Conservation (phyloP, 2,113 vertebrate species). For the Ceyx margarethae region DNA sequence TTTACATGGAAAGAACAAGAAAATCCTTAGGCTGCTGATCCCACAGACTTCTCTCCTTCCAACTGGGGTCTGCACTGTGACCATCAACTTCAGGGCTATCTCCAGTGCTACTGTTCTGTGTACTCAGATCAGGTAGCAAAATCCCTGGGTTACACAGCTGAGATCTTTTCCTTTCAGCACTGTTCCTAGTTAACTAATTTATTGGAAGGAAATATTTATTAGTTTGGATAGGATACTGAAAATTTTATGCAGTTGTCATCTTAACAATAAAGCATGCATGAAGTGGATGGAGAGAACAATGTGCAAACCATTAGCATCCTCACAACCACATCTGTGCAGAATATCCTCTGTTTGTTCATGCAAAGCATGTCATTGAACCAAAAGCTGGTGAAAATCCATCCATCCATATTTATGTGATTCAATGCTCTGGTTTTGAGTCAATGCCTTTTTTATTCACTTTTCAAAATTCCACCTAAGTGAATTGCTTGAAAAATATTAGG, state of each 20-base stretch:
- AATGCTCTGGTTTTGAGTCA: neutral
- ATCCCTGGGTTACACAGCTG: neutral
- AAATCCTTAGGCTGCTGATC: neutral
- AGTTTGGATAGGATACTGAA: neutral
- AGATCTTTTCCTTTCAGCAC: neutral
- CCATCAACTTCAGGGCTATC: neutral
- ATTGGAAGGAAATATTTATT: neutral
- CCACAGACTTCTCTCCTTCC: neutral
- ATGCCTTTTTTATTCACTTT: neutral
- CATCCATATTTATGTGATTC: neutral
- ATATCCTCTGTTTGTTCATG: neutral
- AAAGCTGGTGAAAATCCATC: neutral
- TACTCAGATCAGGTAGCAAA: neutral
- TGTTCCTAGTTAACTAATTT: neutral
- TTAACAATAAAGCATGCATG: neutral
- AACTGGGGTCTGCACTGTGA: neutral
- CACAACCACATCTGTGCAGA: neutral
- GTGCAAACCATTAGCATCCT: neutral
- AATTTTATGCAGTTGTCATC: neutral
- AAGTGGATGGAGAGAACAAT: neutral
- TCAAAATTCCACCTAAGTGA: neutral
- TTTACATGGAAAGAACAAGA: neutral
- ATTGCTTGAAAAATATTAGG: neutral
- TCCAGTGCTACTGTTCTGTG: neutral
- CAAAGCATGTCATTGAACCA: neutral